phyloP scores from a whole-genome alignment of 2,113 vertebrate species.

The Salvelinus alpinus region DNA sequence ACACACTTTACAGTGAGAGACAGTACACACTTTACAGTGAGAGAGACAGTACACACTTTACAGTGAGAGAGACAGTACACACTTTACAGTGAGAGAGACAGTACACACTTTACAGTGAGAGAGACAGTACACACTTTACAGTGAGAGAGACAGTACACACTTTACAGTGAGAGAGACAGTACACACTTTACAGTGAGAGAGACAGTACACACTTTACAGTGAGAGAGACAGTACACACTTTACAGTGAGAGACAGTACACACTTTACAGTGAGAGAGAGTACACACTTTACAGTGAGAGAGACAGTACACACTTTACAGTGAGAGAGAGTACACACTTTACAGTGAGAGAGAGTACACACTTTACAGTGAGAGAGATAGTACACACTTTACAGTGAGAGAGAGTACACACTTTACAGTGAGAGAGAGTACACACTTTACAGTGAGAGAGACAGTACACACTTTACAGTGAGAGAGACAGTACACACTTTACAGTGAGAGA shows the following conservation, averaged over 20 bases:
- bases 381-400: constrained; percentile 28
- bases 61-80: background rate
- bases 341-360: background rate
- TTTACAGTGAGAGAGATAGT: background rate
- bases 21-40: constrained; percentile 27
- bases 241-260: constrained; percentile 26
- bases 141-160: too few relatives aligned
- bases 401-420: constrained; percentile 27
- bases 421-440: too few relatives aligned
- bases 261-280: constrained; percentile 32
- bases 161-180: too few relatives aligned
- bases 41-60: too few relatives aligned
- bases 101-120: constrained; percentile 21
- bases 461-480: constrained; percentile 31
- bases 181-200: too few relatives aligned
- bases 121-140: too few relatives aligned
- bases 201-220: too few relatives aligned
- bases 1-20: constrained; percentile 28
- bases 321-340: constrained; percentile 24
- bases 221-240: constrained; percentile 5
- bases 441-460: background rate
- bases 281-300: too few relatives aligned
- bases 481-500: constrained; percentile 26
- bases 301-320: constrained; percentile 22
- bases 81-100: constrained; percentile 30